These are phyloP conservation scores for Labeo catla DNA, from an alignment of 2,113 vertebrate genomes.

Conservation along the genomic window DNA sequence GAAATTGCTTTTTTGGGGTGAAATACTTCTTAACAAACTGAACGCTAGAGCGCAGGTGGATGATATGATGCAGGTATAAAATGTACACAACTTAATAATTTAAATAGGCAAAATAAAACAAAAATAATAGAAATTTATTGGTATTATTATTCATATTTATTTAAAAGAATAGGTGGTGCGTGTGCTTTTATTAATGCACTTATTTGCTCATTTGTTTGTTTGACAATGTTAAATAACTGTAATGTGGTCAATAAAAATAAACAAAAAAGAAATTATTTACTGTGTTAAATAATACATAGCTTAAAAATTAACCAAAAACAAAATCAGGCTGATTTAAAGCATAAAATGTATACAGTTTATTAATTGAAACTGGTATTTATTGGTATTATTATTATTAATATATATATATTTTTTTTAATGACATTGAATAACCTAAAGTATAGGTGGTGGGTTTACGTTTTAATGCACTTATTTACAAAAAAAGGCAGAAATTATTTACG, in stretches of 20 bases:
- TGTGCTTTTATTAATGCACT: neutral
- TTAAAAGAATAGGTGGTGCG: neutral
- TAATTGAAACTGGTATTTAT: neutral
- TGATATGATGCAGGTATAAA: neutral
- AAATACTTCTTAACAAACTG: neutral
- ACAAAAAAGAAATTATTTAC: too few relatives aligned
- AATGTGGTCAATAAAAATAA: neutral
- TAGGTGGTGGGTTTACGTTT: neutral
- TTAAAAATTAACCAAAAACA: neutral
- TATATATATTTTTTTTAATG: neutral
- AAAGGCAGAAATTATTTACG: too few relatives aligned
- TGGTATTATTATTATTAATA: neutral
- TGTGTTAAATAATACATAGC: too few relatives aligned
- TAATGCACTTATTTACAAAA: neutral
- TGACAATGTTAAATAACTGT: neutral
- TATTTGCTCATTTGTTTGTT: neutral
- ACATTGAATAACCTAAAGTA: neutral
- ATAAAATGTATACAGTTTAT: neutral
- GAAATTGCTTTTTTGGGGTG: neutral
- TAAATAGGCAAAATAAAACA: neutral
- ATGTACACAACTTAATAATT: neutral
- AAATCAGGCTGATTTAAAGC: neutral
- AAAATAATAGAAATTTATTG: neutral
- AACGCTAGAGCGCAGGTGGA: neutral
- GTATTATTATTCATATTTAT: neutral